A percentile compares a stretch with the other conserved stretches of the same genome.
Evolutionary conservation across 2,797 vertebrate species (phyloP).

Genomic region (Cryptoprocta ferox): DNA sequence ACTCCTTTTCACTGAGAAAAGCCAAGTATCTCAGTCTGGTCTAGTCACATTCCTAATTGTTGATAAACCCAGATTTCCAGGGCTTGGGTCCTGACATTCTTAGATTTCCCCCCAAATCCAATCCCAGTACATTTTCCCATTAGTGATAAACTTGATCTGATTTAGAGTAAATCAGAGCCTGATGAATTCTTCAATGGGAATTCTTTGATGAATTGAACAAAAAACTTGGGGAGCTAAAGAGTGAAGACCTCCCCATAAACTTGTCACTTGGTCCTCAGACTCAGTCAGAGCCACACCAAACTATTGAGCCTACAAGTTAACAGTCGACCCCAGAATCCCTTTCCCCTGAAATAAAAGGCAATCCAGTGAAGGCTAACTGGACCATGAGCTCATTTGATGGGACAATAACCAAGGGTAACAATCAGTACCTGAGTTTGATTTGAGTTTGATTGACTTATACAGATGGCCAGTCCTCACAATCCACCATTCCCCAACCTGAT

Average conservation of each 20-base stretch:
- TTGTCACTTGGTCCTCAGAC: neutral
- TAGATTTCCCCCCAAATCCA: neutral
- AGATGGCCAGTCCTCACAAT: neutral
- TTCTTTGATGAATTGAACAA: neutral
- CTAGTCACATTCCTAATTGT: neutral
- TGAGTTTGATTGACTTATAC: neutral
- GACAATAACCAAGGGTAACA: neutral
- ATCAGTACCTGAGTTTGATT: neutral
- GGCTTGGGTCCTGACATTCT: neutral
- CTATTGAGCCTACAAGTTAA: neutral
- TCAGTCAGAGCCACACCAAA: neutral
- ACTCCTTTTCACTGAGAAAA: neutral
- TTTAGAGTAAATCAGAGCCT: neutral
- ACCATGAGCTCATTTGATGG: neutral
- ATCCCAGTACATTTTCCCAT: neutral
- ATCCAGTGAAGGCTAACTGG: neutral
- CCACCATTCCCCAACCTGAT: neutral
- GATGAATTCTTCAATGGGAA: neutral
- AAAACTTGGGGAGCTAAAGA: neutral
- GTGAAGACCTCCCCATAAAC: neutral
- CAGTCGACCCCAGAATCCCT: neutral
- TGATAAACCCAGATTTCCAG: neutral
- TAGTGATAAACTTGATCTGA: neutral
- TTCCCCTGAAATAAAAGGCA: neutral
- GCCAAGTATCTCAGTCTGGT: neutral